Evolutionary conservation across 2,113 vertebrate species (phyloP), one percentile per base, ranked within the genome.

Genomic region (Orcinus orca): DNA sequence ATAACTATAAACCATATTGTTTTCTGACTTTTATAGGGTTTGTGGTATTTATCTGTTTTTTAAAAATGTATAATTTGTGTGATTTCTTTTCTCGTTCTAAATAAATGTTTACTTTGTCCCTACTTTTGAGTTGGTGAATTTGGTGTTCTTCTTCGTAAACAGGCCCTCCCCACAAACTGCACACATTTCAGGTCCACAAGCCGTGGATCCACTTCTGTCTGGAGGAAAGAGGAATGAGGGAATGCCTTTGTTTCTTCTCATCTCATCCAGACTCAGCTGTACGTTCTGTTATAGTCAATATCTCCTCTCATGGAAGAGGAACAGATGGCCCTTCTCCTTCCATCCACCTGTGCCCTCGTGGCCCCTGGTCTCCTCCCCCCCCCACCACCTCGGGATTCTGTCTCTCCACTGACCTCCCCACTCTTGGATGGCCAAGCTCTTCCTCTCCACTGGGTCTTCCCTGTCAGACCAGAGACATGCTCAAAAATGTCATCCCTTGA

Each of bases 1-100:
- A 26, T 17, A 36, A 12, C 25, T 60, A 70, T 17, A 53, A 53
- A 62, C 62, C 63, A 15, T 47, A 7, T 23, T 58, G 14, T 67
- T 85, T 77, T 88, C 65, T 79, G 76, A 90, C n/a, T 73, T 58
- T 63, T 62, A 55, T 44, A 76, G 70, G 9, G 26, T 47, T 94
- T 86, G 60, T 77, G 62, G 5, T 41, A 67, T 81, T 60, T 70
- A 13, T 55, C 26, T 38, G 44, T 70, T 79, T 10, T 17, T 53
- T 17, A 55, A 79, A 96, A 63, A 8, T n/a, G 17, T 60, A 12
- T 36, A 25, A 71, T 73, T 53, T 79, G 29, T 86, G 18, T 33
- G 60, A 53, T 60, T 44, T 68, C 14, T 38, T 79, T 63, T 63
- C n/a, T 83, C 50, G 62, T 62, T 74, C 71, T 83, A 82, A 88